Evolutionary conservation across 2,888 invertebrate genomes (phyloP), one percentile per base, ranked within the genome.

Genomic region (Acrobasis consociella): DNA sequence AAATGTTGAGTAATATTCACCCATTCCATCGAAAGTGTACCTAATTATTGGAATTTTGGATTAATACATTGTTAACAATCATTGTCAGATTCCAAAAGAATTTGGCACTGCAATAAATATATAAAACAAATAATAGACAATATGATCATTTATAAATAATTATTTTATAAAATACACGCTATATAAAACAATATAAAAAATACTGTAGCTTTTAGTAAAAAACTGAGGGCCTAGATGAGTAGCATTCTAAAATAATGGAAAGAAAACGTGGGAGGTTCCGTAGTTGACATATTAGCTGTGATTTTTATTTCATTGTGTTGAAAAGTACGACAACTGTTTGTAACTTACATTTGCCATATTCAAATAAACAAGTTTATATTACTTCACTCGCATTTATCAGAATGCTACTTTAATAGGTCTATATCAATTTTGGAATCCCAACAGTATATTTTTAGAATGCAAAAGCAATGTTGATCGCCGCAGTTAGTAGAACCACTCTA

Each of bases 81-180:
- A 39, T 13, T 8, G 13, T 42, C 56, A 5, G 42, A 22, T 15
- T 15, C 5, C 17, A 8, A 17, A 38, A 16, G 50, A n/a, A 39
- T 56, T 15, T 42, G 10, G 0, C 38, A 15, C 15, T 13, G 39
- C 9, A 55, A 39, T 39, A 55, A 17, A 42, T 13, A 39, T 9
- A 42, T 17, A 13, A 17, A 16, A 56, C 56, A 56, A 56, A 56
- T 39, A 42, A 56, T 56, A 56, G 56, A 56, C 56, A 42, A 56
- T 42, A 55, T 56, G 15, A 42, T 56, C 11, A 42, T n/a, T n/a
- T n/a, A n/a, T n/a, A n/a, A n/a, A n/a, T n/a, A n/a, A 56, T 55
- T 55, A 15, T 55, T 55, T 55, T 55, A 55, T 55, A 55, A 55
- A 52, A 52, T 31, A 52, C 55, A 42, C 7, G 56, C 56, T 46